Percentiles rank a stretch among this genome's conserved stretches.
Conservation (phyloP, 2,113 vertebrate species). For the Chaenogobius annularis region DNA sequence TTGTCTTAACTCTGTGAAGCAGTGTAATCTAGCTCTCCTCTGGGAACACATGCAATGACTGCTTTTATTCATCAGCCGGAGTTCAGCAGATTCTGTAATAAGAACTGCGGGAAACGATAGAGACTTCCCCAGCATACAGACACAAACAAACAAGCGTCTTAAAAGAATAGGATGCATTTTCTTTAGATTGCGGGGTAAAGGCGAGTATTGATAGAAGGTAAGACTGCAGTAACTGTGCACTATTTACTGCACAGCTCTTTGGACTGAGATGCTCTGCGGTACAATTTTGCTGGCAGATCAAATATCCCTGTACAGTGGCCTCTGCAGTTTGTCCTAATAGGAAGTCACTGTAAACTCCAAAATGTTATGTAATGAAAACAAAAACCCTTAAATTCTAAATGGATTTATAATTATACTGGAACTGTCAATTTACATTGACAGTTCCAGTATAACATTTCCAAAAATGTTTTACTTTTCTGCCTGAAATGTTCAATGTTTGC, state of each 20-base stretch:
- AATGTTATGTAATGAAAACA: constrained; percentile 10
- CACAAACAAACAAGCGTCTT: constrained; percentile 21
- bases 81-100: constrained; percentile 48
- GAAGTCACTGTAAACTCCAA: constrained; percentile 25
- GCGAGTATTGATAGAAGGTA: neutral
- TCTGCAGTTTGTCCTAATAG: constrained; percentile 24
- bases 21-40: constrained; percentile 38
- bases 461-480: no score
- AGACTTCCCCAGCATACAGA: constrained; percentile 25
- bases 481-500: no score
- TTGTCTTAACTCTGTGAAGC: constrained; percentile 50
- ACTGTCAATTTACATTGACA: no score
- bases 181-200: neutral
- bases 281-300: constrained; percentile 46
- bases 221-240: constrained; percentile 38
- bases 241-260: constrained; percentile 24
- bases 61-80: constrained; percentile 33
- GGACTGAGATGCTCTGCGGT: constrained; percentile 50
- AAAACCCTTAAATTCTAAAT: no score
- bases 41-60: constrained; percentile 38
- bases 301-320: constrained; percentile 20
- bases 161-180: constrained; percentile 6
- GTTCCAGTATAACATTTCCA: no score
- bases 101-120: constrained; percentile 53
- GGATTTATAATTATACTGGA: no score